Base-by-base conservation (phyloP, 2,113 vertebrate genomes). In the Spea bombifrons region DNA sequence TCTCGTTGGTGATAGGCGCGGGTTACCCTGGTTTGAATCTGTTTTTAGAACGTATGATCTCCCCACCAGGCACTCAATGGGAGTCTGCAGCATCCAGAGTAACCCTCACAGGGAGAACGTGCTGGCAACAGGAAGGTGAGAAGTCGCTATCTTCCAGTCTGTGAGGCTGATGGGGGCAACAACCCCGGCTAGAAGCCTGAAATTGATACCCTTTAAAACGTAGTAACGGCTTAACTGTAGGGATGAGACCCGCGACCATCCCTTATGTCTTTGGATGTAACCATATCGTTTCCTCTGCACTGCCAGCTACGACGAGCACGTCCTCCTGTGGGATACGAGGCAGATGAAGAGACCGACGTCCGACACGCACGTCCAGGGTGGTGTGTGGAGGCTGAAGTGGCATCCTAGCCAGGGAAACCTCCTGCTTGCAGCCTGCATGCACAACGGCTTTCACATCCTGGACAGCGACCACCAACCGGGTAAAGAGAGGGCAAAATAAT, bases 351-450 rank as follows among this genome's bases (percentile, higher is more conserved):
- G 90, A 83, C 94, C 97, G 0, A 81, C 96, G 30, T 91, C 90
- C 0, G 95, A 97, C 81, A 93, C 83, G 0, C 82, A 91, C 0
- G 57, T 93, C 3, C 93, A 90, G 7, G 97, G 97, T 0, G 97
- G 97, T 0, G 94, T 98, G 3, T 99, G 97, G 97, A 88, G 97
- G 86, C 85, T 99, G 7, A 98, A 94, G 87, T 99, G 97, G 97
- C 96, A 98, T 55, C 97, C 97, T 0, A 83, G 72, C 49, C 77
- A 88, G 5, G 84, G 88, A 0, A 85, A 95, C 8, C 88, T 97
- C 80, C 93, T 99, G 74, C 64, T 99, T 80, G 96, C 96, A 0
- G 96, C 97, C 57, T 98, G 97, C 76, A 98, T 96, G 97, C 94
- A 97, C 83, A 90, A 92, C 0, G 95, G 96, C 70, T 96, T 97